Percentiles rank a stretch among this genome's conserved stretches.
Conservation (phyloP, 2,113 vertebrate species). For the Laticauda colubrina region DNA sequence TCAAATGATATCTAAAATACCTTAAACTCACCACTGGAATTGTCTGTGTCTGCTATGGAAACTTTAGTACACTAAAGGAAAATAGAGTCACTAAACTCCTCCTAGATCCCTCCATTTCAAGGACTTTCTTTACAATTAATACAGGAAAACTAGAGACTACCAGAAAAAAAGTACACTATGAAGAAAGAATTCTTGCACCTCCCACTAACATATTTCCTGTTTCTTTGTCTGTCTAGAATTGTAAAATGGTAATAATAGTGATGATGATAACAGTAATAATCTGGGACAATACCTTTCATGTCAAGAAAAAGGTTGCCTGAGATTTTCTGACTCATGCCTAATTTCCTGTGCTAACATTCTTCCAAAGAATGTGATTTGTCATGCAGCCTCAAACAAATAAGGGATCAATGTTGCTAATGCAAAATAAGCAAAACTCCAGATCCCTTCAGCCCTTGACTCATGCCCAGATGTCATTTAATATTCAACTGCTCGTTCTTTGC, state of each 20-base stretch:
- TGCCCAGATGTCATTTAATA: conserved; percentile 12
- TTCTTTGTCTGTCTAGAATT: conserved; percentile 46
- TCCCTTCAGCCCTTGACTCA: conserved; percentile 23
- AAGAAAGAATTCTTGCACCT: conserved; percentile 60
- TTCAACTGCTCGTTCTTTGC: conserved; percentile 27
- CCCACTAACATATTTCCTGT: conserved; percentile 55
- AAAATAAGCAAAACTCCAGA: conserved; percentile 22
- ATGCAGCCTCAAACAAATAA: conserved; percentile 28
- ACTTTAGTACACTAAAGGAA: conserved; percentile 25
- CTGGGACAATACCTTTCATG: conserved; percentile 45
- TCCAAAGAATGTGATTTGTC: conserved; percentile 45
- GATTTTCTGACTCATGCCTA: conserved; percentile 62
- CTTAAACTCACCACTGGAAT: conserved; percentile 32
- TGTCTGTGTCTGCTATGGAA: conserved; percentile 14
- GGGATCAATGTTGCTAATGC: conserved; percentile 32
- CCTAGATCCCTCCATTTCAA: conserved; percentile 7
- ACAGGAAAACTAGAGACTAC: conserved; percentile 46
- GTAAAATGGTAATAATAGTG: not conserved
- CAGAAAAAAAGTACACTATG: conserved; percentile 50
- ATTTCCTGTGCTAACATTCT: conserved; percentile 59
- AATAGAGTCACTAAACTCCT: conserved; percentile 18
- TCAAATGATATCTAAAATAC: conserved; percentile 42
- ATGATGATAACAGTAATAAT: not conserved
- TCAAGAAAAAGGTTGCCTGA: conserved; percentile 46
- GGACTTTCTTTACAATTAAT: conserved; percentile 40